Conservation (phyloP, 2,888 invertebrate genomes). For the Rosalia funebris region DNA sequence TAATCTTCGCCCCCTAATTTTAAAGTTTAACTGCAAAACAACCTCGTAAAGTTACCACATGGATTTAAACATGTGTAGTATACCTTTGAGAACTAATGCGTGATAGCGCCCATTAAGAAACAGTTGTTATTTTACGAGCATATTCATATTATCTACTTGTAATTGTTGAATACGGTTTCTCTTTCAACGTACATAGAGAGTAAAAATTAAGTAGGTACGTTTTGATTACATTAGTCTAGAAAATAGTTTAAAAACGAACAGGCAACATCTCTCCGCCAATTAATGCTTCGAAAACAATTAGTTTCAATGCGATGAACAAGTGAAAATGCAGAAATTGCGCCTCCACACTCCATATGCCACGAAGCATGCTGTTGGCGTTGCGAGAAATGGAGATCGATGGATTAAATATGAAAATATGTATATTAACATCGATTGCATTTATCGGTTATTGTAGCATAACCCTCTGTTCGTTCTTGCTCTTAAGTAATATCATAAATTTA, state of each 20-base stretch:
- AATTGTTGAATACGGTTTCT: too few species aligned
- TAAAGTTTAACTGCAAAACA: too few species aligned
- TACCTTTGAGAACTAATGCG: too few species aligned
- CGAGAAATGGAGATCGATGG: slow-evolving; percentile 15
- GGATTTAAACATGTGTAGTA: too few species aligned
- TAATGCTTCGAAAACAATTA: slow-evolving; percentile 30
- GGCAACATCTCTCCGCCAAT: not conserved
- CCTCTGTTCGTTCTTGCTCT: not conserved
- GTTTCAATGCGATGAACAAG: slow-evolving; percentile 29
- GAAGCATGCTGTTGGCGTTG: slow-evolving; percentile 23
- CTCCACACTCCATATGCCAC: slow-evolving; percentile 33
- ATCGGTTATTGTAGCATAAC: not conserved
- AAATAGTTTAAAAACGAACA: not conserved
- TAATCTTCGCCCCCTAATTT: too few species aligned
- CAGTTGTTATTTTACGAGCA: too few species aligned
- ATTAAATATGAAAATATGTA: slow-evolving; percentile 1
- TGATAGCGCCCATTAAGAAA: too few species aligned
- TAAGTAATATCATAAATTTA: not conserved
- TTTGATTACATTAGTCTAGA: slow-evolving; percentile 6
- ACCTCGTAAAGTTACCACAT: too few species aligned
- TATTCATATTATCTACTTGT: too few species aligned
- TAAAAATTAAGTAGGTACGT: slow-evolving; percentile 3
- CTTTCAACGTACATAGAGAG: not conserved
- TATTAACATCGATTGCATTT: not conserved
- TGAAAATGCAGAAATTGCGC: slow-evolving; percentile 26